A percentile compares a stretch with the other conserved stretches of the same genome.
phyloP scores from a whole-genome alignment of 2,888 invertebrate species.

The Panzeria rudis region DNA sequence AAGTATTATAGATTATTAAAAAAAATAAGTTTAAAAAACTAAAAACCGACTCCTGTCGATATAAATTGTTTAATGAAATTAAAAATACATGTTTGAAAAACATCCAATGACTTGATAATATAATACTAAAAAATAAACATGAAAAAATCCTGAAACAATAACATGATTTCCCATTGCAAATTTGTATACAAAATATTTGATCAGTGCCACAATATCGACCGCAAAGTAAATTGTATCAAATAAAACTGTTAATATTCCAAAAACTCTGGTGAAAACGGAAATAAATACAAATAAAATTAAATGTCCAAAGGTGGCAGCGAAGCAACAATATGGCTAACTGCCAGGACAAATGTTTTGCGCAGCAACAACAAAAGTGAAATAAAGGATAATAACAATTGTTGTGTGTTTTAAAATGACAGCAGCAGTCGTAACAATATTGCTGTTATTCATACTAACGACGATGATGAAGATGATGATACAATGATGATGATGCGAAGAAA shows the following conservation, averaged over 20 bases:
- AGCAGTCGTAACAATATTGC: constrained; percentile 31
- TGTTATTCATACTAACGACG: constrained; percentile 5
- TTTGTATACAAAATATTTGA: background rate
- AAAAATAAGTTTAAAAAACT: too few species aligned
- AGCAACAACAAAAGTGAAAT: background rate
- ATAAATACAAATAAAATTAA: background rate
- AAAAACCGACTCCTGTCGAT: too few species aligned
- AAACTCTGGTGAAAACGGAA: background rate
- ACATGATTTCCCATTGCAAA: background rate
- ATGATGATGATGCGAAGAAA: constrained; percentile 7
- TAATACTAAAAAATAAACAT: background rate
- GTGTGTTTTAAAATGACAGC: constrained; percentile 36
- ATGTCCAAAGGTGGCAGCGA: constrained; percentile 1
- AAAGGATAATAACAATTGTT: constrained; percentile 17
- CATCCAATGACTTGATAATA: background rate
- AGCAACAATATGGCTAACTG: constrained; percentile 35
- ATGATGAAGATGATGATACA: background rate
- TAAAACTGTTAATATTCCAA: constrained; percentile 4
- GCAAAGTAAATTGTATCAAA: constrained; percentile 15
- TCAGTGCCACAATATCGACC: constrained; percentile 1
- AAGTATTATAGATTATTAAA: too few species aligned
- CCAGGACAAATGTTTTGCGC: constrained; percentile 16
- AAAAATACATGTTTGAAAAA: background rate
- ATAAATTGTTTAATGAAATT: too few species aligned
- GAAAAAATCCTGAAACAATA: background rate